Evolutionary conservation across 2,113 vertebrate genomes (phyloP).

Genomic region (Nyctereutes procyonoides): DNA sequence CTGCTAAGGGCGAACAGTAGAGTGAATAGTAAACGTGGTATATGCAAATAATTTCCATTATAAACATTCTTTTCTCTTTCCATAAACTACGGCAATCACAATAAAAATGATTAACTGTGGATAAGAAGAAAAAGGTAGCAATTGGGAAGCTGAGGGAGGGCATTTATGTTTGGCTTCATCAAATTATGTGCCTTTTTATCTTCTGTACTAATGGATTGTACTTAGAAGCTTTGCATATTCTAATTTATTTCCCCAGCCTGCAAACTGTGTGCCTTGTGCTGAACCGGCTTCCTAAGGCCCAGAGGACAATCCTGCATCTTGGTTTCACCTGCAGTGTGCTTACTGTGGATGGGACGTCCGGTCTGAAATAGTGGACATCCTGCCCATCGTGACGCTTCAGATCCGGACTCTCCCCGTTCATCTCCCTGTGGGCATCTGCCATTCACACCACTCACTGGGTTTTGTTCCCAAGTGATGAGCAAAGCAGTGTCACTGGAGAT

Average conservation of each 20-base stretch:
- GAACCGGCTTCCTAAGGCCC: background rate
- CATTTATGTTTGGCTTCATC: conserved; percentile 12
- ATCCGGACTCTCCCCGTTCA: rapidly evolving
- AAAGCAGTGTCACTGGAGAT: rapidly evolving
- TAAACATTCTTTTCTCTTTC: conserved; percentile 55
- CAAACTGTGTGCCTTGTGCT: background rate
- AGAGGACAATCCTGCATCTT: too few species aligned
- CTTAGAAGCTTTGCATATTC: conserved; percentile 50
- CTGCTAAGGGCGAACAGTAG: background rate
- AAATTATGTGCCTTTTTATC: conserved; percentile 57
- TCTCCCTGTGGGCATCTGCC: rapidly evolving
- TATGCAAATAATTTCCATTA: conserved; percentile 43
- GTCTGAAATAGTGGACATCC: background rate
- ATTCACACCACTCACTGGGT: rapidly evolving
- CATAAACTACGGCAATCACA: conserved; percentile 34
- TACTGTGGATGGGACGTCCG: rapidly evolving
- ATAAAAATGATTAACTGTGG: conserved; percentile 58
- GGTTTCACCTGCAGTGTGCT: background rate
- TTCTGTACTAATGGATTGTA: conserved; percentile 42
- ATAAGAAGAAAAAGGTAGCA: background rate
- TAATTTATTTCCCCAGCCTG: conserved; percentile 48
- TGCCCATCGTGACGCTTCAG: rapidly evolving
- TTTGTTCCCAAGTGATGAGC: rapidly evolving
- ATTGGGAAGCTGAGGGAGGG: background rate
- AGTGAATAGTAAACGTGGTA: background rate